Percentiles rank a stretch among this genome's conserved stretches.
Evolutionary conservation across 2,797 vertebrate genomes (phyloP).

Genomic region (Cyprinodon diabolis): DNA sequence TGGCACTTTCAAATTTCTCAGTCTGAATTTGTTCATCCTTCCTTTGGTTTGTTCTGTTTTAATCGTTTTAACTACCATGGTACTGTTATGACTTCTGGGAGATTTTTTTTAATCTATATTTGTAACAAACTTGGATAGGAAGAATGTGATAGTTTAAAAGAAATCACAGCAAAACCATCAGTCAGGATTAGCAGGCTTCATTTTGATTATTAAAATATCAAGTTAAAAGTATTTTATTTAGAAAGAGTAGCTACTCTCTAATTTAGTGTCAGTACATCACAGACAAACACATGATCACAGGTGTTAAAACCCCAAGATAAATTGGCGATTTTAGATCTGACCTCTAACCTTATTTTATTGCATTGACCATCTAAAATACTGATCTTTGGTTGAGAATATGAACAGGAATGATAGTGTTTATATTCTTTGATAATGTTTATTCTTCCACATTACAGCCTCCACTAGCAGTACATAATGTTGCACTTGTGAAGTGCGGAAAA

Average conservation of each 20-base stretch:
- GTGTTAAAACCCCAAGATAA: not conserved
- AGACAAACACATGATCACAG: not conserved
- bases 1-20: no score
- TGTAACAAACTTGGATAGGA: no score
- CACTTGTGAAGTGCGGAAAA: not conserved
- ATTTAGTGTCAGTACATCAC: not conserved
- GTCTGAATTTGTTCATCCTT: no score
- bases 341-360: not conserved
- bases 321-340: not conserved
- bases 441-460: not conserved
- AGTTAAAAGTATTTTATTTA: not conserved
- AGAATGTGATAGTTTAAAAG: no score
- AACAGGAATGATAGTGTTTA: not conserved
- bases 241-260: constrained; percentile 1
- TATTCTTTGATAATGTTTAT: not conserved
- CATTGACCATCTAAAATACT: not conserved
- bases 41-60: no score
- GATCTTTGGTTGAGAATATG: not conserved
- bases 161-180: no score
- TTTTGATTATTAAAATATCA: not conserved
- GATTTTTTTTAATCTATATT: no score
- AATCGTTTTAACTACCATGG: no score
- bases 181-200: no score
- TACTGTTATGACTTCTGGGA: no score
- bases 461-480: not conserved